Conservation (phyloP, 2,888 invertebrate species). For the Caenorhabditis wallacei region DNA sequence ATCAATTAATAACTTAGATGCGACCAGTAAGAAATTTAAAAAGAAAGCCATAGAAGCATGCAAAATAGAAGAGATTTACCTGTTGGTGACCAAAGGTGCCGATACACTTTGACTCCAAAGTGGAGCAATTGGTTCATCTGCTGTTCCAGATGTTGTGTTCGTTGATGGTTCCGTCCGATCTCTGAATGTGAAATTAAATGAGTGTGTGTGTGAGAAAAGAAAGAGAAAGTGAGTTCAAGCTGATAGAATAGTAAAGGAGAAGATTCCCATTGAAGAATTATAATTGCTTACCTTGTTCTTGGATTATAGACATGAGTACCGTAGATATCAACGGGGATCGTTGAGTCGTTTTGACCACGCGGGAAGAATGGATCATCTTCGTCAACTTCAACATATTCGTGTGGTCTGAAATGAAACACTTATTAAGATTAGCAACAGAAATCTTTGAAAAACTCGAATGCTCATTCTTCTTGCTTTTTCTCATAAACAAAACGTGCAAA, state of each 20-base stretch:
- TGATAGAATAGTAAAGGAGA: constrained; percentile 17
- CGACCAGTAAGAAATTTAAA: neutral
- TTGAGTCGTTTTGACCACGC: constrained; percentile 73
- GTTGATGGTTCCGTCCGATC: constrained; percentile 78
- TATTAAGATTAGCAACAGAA: neutral
- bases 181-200: constrained; percentile 49
- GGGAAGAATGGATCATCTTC: constrained; percentile 83
- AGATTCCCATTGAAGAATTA: constrained; percentile 10
- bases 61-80: constrained; percentile 45
- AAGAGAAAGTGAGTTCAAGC: constrained; percentile 15
- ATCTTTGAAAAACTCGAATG: neutral
- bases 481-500: constrained; percentile 54
- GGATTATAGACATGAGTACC: constrained; percentile 83
- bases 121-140: constrained; percentile 67
- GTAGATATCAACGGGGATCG: constrained; percentile 83
- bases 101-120: constrained; percentile 68
- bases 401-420: constrained; percentile 69
- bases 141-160: constrained; percentile 75
- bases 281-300: constrained; percentile 74
- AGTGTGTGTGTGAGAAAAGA: constrained; percentile 9
- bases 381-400: constrained; percentile 81
- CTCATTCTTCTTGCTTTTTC: constrained; percentile 32
- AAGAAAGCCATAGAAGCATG: neutral
- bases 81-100: constrained; percentile 46
- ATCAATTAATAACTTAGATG: neutral